Evolutionary conservation across 2,888 invertebrate species (phyloP), one percentile per base, ranked within the genome.

Genomic region (Hesperia comma): DNA sequence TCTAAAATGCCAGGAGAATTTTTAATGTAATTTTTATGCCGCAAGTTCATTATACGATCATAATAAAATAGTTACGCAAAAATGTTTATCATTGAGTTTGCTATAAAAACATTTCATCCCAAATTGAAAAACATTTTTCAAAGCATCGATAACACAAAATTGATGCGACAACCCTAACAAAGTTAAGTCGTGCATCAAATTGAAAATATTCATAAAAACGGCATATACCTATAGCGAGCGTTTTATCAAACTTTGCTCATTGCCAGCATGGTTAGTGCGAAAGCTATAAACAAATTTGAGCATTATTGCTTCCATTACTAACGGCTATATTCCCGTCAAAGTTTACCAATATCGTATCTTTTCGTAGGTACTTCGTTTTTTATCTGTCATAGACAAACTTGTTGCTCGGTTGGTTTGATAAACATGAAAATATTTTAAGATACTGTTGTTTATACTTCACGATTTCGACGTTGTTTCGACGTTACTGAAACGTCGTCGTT

Each of bases 321-420:
- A 61, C 61, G 61, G 56, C 56, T 68, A 64, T 64, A 57, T 61
- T 61, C 55, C 43, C 61, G 54, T 54, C 61, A 60, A 68, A 68
- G 61, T 68, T 68, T 68, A 33, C 40, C 63, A 63, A 63, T 68
- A 68, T 68, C 63, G 53, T 66, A 53, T 66, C 32, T 60, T 33
- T 58, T 40, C 32, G 41, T 14, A 12, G 8, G 40, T 10, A 41
- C 40, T 19, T 66, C 58, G 64, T 64, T 66, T 64, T 63, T 57
- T 58, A 64, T 57, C 40, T 58, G 8, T 51, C 57, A 49, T 63
- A 57, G 41, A 26, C 21, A 26, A 63, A 64, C 64, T 64, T 64
- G 51, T 64, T 64, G 64, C 57, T 53, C 32, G 51, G 41, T 58
- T 64, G 41, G n/a, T 58, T 58, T 57, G 53, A 51, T 57, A 17